Conservation (phyloP, 2,797 vertebrate species). For the Ispidina lecontei region DNA sequence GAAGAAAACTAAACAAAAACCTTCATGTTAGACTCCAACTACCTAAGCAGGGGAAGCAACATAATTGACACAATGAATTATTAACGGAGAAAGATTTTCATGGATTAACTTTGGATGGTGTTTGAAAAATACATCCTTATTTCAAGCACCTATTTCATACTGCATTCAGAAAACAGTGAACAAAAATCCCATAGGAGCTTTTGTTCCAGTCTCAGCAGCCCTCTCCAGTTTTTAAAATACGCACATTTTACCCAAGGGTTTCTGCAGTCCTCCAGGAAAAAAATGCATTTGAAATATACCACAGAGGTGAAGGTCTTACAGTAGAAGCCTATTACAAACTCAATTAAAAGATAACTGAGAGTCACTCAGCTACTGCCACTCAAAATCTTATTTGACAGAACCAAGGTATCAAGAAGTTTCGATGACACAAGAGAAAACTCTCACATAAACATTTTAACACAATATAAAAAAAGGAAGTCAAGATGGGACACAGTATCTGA, state of each 20-base stretch:
- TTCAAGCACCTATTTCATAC: background rate
- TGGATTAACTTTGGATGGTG: background rate
- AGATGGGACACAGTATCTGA: fast-evolving
- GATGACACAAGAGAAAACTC: background rate
- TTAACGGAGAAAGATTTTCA: background rate
- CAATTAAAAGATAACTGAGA: background rate
- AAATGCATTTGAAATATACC: background rate
- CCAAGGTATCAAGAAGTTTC: background rate
- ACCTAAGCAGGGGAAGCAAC: background rate
- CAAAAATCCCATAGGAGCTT: background rate
- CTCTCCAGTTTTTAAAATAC: background rate
- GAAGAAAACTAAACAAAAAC: background rate
- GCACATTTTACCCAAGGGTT: background rate
- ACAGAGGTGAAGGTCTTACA: background rate
- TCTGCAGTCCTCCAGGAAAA: background rate
- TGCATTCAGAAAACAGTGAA: background rate
- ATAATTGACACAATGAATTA: background rate
- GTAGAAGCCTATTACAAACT: background rate
- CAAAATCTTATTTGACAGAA: background rate
- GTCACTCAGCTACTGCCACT: background rate
- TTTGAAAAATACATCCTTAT: background rate
- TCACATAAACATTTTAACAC: background rate
- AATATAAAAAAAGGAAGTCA: background rate
- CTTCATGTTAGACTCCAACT: background rate
- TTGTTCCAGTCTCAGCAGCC: background rate